Percentiles rank a stretch among this genome's conserved stretches.
Evolutionary conservation across 2,888 invertebrate species (phyloP).

Genomic region (Lepidochrysops patricia): DNA sequence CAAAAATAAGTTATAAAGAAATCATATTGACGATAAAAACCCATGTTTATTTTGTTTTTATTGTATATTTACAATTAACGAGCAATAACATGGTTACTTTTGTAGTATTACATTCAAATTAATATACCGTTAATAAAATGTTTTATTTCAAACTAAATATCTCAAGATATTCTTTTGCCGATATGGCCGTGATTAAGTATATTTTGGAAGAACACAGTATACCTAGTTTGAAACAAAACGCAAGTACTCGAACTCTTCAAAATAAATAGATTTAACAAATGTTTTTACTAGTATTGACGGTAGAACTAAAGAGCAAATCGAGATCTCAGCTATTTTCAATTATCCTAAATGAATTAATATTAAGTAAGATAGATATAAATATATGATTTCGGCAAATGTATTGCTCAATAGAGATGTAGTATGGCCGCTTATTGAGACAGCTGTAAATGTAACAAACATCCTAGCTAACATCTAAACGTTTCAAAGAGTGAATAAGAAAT

Average conservation of each 20-base stretch:
- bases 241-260: not conserved
- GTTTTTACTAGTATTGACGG: constrained; percentile 50
- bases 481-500: not conserved
- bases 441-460: not conserved
- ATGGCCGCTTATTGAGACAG: not conserved
- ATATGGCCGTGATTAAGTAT: too few relatives aligned
- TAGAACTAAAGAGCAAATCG: constrained; percentile 53
- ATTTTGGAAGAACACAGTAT: too few relatives aligned
- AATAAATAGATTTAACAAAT: constrained; percentile 27
- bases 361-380: constrained; percentile 43
- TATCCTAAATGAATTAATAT: constrained; percentile 38
- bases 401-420: constrained; percentile 32
- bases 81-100: too few relatives aligned
- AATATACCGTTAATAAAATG: too few relatives aligned
- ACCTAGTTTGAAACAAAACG: too few relatives aligned
- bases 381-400: constrained; percentile 24
- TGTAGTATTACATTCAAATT: too few relatives aligned
- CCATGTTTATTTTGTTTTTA: too few relatives aligned
- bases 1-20: too few relatives aligned
- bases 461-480: too few relatives aligned
- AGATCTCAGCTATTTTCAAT: constrained; percentile 64
- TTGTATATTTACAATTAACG: too few relatives aligned
- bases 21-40: not conserved
- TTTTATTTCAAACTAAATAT: too few relatives aligned
- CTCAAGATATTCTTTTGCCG: too few relatives aligned